Base-by-base conservation (phyloP, 2,113 vertebrate species). In the Colossoma macropomum region DNA sequence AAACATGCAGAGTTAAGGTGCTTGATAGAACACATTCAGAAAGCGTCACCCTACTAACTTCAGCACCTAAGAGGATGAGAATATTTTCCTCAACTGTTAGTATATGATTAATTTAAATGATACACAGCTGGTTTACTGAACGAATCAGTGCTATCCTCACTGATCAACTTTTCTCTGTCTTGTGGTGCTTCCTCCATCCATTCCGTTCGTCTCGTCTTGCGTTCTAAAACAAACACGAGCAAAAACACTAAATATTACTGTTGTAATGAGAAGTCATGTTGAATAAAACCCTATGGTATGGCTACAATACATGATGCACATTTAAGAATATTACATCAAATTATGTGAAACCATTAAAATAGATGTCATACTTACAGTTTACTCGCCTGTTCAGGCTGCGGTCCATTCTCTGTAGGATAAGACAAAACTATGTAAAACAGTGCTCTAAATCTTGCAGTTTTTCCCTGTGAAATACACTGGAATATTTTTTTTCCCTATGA, bases 311-410 rank as follows among this genome's bases (percentile, higher is more conserved):
- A 4, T 30, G 3, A 32, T 32, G 13, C 3, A 66, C 19, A 32
- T 27, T 63, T 28, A 63, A 5, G 56, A 60, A 28, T 10, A 13
- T 65, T 25, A 28, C 10, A 28, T 65, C 11, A 65, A n/a, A 41
- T 7, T 0, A 27, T n/a, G 8, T 59, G 13, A 60, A 62, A 25
- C 19, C 2, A 71, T 56, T 25, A 65, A 5, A 21, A 71, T 28
- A n/a, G 65, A 89, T n/a, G 45, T 17, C 21, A 30, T 92, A 95
- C 95, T 96, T 92, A 97, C 95, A 95, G 84, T 56, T 93, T 89
- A 60, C 93, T 92, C n/a, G 71, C 82, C 90, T 95, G 93, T 70
- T 96, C 94, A 70, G 87, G 88, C 34, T 92, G 92, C 52, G 85
- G 89, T 50, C 80, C 90, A 1, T 81, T 87, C 83, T 89, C 96